Base-by-base conservation (phyloP, 1,140 invertebrate species). In the Campoletis sonorensis region DNA sequence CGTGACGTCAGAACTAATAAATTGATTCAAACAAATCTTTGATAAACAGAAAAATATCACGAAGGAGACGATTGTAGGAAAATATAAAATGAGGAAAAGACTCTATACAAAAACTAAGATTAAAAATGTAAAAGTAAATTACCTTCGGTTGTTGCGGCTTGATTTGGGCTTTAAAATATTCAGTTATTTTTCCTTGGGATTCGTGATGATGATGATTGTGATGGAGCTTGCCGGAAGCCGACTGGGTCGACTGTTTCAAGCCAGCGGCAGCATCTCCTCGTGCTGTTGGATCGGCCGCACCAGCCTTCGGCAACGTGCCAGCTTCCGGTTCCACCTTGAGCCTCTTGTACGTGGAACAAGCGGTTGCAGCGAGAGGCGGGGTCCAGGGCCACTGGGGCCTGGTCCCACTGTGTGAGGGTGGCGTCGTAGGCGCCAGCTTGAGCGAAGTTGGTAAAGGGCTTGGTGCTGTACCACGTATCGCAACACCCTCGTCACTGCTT, bases 131-230 rank as follows among this genome's bases (percentile, higher is more conserved):
- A 76, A 5, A 68, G 26, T 45, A 23, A 82, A 80, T 15, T 23
- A 92, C 91, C 88, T 92, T 92, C 26, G 85, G 79, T 51, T 89
- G 88, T n/a, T 94, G 93, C 13, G 95, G 93, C 89, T 96, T 96
- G 89, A 95, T 95, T 88, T 96, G 95, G 4, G 95, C 94, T 85
- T 96, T 96, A 85, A 96, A 97, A 88, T 96, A 97, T 85, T 96
- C 95, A 1, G 96, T 97, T 85, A 97, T 97, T 85, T 95, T 95
- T 5, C 93, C 94, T 85, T 94, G 93, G 11, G 90, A 84, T 54
- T 90, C 89, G 82, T 89, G 88, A 64, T 89, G 84, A 51, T 82
- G 79, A 78, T 84, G 61, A 70, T 70, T 30, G 27, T 70, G 67
- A 70, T 77, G 68, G 26, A 71, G 37, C 27, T 85, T 86, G 58